Percentiles rank a stretch among this genome's conserved stretches.
Evolutionary conservation across 2,797 vertebrate species (phyloP).

Genomic region (Chloroceryle amazona): DNA sequence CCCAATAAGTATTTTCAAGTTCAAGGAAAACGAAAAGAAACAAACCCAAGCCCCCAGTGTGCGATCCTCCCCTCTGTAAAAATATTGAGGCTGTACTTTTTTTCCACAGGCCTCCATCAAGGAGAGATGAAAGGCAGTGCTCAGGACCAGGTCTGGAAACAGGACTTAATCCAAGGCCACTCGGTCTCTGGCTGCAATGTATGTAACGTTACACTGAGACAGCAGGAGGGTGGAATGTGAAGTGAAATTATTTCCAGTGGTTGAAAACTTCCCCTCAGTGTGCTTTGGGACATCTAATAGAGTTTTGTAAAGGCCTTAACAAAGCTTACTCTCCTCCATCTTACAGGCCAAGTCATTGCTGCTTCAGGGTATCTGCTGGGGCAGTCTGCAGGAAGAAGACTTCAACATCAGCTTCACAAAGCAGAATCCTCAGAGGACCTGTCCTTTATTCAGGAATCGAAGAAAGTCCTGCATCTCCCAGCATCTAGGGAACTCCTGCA

Average conservation of each 20-base stretch:
- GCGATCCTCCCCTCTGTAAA: background rate
- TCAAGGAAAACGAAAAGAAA: slow-evolving; percentile 11
- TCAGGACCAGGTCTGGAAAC: slow-evolving; percentile 11
- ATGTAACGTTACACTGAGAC: background rate
- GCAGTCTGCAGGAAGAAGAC: background rate
- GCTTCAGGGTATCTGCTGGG: background rate
- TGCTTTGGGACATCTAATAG: background rate
- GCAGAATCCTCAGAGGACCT: background rate
- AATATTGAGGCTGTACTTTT: background rate
- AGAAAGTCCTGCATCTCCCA: background rate
- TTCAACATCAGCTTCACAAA: background rate
- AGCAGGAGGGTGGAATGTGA: background rate
- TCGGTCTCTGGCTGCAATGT: background rate
- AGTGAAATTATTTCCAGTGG: background rate
- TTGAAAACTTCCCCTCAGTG: background rate
- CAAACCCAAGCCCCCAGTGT: background rate
- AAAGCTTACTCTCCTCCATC: background rate
- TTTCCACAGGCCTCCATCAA: background rate
- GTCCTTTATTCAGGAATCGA: background rate
- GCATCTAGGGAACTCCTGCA: background rate
- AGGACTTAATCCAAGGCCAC: background rate
- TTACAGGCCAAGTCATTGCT: background rate
- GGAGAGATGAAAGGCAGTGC: background rate
- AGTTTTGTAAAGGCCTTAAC: background rate
- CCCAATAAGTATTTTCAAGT: slow-evolving; percentile 3